Conservation (phyloP, 2,113 vertebrate genomes). For the Steatornis caripensis region DNA sequence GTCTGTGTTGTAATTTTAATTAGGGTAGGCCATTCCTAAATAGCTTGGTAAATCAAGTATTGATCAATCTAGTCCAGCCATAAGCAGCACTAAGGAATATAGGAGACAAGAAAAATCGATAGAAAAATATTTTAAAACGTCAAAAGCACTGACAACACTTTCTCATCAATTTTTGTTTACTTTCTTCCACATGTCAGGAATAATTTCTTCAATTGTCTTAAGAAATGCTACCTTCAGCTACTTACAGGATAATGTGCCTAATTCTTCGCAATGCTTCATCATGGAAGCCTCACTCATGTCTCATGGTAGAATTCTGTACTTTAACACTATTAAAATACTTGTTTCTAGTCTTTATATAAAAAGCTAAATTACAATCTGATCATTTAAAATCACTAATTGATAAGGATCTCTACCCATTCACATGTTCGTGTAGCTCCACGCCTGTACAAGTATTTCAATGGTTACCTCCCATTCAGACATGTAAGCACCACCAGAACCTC, state of each 20-base stretch:
- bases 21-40: conserved; percentile 68
- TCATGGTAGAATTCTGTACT: not conserved
- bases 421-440: not conserved
- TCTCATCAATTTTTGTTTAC: conserved; percentile 70
- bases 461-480: not conserved
- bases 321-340: conserved; percentile 3
- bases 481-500: not conserved
- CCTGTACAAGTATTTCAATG: not conserved
- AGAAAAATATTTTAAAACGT: conserved; percentile 75
- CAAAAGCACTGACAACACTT: conserved; percentile 70
- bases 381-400: conserved; percentile 1
- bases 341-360: not conserved
- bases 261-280: not conserved
- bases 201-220: conserved; percentile 38
- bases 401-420: not conserved
- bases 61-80: conserved; percentile 64
- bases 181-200: conserved; percentile 54
- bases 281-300: not conserved
- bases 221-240: conserved; percentile 36
- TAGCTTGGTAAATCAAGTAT: conserved; percentile 74
- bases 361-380: not conserved
- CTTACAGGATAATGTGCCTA: conserved; percentile 16
- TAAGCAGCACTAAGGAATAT: conserved; percentile 65
- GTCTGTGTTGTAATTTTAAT: conserved; percentile 72
- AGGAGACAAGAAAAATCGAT: conserved; percentile 76